phyloP scores from a whole-genome alignment of 2,113 vertebrate genomes.

The Heptranchias perlo region DNA sequence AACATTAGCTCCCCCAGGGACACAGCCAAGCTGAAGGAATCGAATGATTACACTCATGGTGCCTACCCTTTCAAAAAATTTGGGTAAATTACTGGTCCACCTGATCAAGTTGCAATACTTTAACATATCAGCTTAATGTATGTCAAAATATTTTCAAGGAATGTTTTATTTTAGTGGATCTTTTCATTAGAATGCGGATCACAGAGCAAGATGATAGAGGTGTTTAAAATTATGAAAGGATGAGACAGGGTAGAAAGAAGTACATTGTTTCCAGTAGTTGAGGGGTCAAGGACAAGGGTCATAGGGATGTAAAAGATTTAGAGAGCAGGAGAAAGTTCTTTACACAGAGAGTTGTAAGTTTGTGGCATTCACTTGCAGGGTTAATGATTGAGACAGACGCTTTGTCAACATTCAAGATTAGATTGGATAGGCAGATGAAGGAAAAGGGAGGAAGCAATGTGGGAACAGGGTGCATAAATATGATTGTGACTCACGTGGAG shows the following conservation, averaged over 20 bases:
- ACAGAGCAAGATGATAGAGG: not conserved
- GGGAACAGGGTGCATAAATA: not conserved
- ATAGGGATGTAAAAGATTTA: not conserved
- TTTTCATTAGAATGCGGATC: not conserved
- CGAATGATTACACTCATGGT: not conserved
- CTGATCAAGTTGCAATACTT: not conserved
- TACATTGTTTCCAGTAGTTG: not conserved
- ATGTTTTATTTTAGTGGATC: not conserved
- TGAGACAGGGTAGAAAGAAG: not conserved
- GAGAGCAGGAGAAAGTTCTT: not conserved
- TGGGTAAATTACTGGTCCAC: not conserved
- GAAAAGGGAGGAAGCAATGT: not conserved
- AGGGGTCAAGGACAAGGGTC: not conserved
- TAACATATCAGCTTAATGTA: not conserved
- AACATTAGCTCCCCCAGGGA: not conserved
- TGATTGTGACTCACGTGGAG: not conserved
- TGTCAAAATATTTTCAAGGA: not conserved
- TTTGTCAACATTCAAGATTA: not conserved
- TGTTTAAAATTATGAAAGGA: not conserved
- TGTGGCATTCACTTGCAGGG: not conserved
- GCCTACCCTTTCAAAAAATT: not conserved
- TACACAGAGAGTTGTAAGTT: not conserved
- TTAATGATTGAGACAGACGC: not conserved
- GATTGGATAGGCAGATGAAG: not conserved
- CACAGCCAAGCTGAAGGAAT: not conserved